These are phyloP conservation scores for Ladona fulva DNA, from an alignment of 1,140 invertebrate genomes.

Conservation along the genomic window DNA sequence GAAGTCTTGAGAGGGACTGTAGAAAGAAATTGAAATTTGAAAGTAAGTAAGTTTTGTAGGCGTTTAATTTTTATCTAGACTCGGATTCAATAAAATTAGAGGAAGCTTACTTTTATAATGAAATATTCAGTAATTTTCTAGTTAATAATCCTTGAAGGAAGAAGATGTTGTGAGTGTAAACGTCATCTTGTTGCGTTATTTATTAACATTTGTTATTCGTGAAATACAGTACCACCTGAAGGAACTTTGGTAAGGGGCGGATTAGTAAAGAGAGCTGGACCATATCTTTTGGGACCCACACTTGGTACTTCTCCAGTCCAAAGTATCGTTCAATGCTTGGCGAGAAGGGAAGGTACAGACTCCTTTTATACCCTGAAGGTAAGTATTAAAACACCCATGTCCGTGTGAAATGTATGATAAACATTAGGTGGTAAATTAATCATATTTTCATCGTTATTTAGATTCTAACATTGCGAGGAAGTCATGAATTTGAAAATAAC, in stretches of 20 bases:
- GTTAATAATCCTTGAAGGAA: no score
- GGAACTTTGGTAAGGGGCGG: conserved; percentile 32
- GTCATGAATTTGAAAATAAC: conserved; percentile 41
- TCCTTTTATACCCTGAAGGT: conserved; percentile 72
- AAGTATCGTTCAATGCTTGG: conserved; percentile 70
- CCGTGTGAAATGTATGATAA: conserved; percentile 12
- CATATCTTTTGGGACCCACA: conserved; percentile 61
- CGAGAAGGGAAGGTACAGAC: conserved; percentile 60
- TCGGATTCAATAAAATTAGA: no score
- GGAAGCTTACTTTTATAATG: no score
- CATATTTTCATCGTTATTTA: not conserved
- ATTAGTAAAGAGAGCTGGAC: conserved; percentile 50
- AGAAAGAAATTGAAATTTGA: conserved; percentile 3
- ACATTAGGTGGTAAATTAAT: conserved; percentile 13
- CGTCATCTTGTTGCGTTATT: no score
- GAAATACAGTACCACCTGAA: not conserved
- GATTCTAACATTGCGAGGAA: conserved; percentile 33
- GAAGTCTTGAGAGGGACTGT: not conserved
- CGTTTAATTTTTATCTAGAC: no score
- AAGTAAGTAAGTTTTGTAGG: not conserved
- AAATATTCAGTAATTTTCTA: no score
- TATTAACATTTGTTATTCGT: not conserved
- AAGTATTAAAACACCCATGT: conserved; percentile 16
- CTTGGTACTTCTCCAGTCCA: conserved; percentile 65
- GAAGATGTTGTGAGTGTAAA: no score